Base-by-base conservation (phyloP, 2,888 invertebrate genomes). In the Periphyllus acericola region DNA sequence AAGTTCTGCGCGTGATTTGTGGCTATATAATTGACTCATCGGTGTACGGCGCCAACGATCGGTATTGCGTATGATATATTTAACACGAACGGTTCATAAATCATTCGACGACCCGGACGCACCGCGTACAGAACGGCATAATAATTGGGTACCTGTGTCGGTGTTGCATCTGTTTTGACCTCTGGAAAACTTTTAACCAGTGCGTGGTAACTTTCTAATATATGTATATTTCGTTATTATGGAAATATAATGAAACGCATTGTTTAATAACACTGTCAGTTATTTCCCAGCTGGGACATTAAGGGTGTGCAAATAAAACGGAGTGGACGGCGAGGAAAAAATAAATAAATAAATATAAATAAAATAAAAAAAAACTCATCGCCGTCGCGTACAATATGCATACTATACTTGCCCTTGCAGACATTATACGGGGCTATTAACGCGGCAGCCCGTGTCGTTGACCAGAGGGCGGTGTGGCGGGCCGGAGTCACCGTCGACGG, bases 251-350 rank as follows among this genome's bases (percentile, higher is more conserved):
- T 80, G 40, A 80, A 19, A 74, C 80, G 87, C 81, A 21, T 80
- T 81, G 74, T 81, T 87, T 87, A 87, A 87, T 74, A 80, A 87
- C 81, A 36, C 80, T 36, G 80, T 87, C 87, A 29, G 81, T 87
- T 81, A 87, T 87, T 87, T 87, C 87, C 87, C 87, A 66, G 74
- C 87, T 81, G 87, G 87, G 87, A 87, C 87, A 81, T 87, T 87
- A 87, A 80, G 32, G 72, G 86, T 52, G 72, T 40, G 79, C 72
- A 29, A 86, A 86, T 79, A 72, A 80, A 78, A 71, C 72, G 71
- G n/a, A 46, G 71, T 34, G 78, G 72, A 86, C 34, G 36, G n/a
- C 11, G 14, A 29, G 46, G 25, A 74, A 29, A 83, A 83, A 75
- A 83, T 36, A 83, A 36, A 71, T 60, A 68, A 6, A 68, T 36